phyloP scores from a whole-genome alignment of 1,140 invertebrate species.

The Bombus haemorrhoidalis region DNA sequence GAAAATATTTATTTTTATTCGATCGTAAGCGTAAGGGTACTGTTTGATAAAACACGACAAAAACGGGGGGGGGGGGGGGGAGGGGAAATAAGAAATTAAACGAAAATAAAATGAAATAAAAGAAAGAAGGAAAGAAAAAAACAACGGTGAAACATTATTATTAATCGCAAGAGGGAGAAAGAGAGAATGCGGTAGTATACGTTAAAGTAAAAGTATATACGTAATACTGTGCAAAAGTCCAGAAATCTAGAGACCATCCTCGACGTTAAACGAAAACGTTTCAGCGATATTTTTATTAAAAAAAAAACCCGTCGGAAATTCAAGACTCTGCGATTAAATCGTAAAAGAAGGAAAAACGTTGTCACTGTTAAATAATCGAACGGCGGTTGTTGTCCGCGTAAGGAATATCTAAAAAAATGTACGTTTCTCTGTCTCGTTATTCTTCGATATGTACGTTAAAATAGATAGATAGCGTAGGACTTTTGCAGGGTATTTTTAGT shows the following conservation, averaged over 20 bases:
- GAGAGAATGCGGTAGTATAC: background rate
- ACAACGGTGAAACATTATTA: constrained; percentile 18
- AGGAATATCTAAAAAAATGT: too few species aligned
- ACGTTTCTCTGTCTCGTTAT: too few species aligned
- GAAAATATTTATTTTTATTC: constrained; percentile 78
- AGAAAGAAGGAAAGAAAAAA: background rate
- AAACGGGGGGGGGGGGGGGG: too few species aligned
- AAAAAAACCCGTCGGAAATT: background rate
- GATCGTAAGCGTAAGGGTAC: constrained; percentile 60
- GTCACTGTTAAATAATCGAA: background rate
- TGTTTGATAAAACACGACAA: constrained; percentile 66
- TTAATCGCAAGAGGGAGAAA: constrained; percentile 16
- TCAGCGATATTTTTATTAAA: background rate
- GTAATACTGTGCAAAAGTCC: background rate
- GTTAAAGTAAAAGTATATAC: background rate
- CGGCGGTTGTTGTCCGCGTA: background rate
- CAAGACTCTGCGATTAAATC: background rate
- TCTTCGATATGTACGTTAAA: too few species aligned
- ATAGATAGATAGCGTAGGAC: background rate
- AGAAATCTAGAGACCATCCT: background rate
- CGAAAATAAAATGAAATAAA: background rate
- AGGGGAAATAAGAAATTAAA: background rate
- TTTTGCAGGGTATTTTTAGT: background rate
- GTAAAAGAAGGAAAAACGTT: background rate
- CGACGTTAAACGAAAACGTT: background rate